Base-by-base conservation (phyloP, 30 jellyfish, hydroid and myxozoan species). In the Sanderia malayensis region DNA sequence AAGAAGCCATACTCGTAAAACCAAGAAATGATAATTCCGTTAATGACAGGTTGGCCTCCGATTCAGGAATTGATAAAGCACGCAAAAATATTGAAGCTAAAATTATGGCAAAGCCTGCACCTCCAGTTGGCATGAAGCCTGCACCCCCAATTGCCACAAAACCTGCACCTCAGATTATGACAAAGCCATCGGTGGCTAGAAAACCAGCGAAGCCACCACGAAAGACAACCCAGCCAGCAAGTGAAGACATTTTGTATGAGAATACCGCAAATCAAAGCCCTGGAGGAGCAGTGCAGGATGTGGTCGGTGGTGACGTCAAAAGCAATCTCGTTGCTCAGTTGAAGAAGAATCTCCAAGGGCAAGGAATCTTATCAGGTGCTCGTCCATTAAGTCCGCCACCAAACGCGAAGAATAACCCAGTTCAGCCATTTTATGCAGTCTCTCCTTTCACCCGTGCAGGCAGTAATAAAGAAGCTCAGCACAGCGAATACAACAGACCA, bases 351-450 rank as follows among this genome's bases (percentile, higher is more conserved):
- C 61, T 80, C 26, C 67, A 80, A 58, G 22, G 22, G 4, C 62
- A 58, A 22, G 93, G 74, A 11, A 17, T 53, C 0, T 10, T 34
- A 18, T 53, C 73, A 22, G 26, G 32, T 10, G 1, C 32, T 15
- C 33, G 58, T 2, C 73, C 83, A 20, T 0, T 31, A 26, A 25
- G 26, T 27, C 57, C 57, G 10, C 75, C 74, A 1, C 62, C 67
- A 10, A 10, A 26, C n/a, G 19, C 88, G 0, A 1, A 73, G 67
- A 76, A 76, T 20, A 76, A 63, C 44, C 61, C 47, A 15, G 67
- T 76, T 58, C 80, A 76, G 49, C 88, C 88, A 25, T 76, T 61
- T 32, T 76, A 76, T 53, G 88, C 88, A 0, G 88, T 76, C 6
- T 58, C 79, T 9, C 88, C 79, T 22, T 76, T 76, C 20, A n/a